Conservation (phyloP, 2,113 vertebrate genomes). For the Cygnus buccinator region DNA sequence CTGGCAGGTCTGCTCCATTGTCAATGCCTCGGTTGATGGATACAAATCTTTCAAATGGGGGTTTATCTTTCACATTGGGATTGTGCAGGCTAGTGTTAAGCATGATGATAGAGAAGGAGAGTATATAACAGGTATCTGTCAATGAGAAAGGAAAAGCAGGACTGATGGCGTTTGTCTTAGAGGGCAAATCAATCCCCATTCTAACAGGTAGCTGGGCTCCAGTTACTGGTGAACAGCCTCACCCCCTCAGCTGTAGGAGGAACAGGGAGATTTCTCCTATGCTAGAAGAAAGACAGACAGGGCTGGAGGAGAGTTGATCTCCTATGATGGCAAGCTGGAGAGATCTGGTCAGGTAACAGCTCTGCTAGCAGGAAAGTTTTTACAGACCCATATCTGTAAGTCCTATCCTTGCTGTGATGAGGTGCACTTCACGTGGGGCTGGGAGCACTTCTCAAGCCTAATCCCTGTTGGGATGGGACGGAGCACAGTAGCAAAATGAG, state of each 20-base stretch:
- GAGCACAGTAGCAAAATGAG: background rate
- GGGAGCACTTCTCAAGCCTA: background rate
- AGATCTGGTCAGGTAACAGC: background rate
- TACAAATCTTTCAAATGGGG: slow-evolving; percentile 89
- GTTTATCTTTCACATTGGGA: slow-evolving; percentile 93
- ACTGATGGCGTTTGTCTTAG: background rate
- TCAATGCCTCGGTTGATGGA: slow-evolving; percentile 95
- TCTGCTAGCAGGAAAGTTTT: background rate
- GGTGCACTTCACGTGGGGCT: background rate
- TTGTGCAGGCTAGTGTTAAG: slow-evolving; percentile 98
- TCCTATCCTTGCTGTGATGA: background rate
- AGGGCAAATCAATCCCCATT: background rate
- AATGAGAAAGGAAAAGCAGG: background rate
- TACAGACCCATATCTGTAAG: background rate
- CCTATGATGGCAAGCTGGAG: background rate
- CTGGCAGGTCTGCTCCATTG: slow-evolving; percentile 84
- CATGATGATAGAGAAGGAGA: slow-evolving; percentile 97
- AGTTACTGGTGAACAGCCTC: background rate
- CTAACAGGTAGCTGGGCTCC: background rate
- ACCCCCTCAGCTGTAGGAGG: background rate
- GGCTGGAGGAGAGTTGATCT: background rate
- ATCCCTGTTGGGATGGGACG: background rate
- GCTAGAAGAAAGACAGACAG: background rate
- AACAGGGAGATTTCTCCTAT: background rate
- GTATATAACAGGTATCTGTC: slow-evolving; percentile 94